Conservation (phyloP, 2,113 vertebrate species). For the Kryptolebias marmoratus region DNA sequence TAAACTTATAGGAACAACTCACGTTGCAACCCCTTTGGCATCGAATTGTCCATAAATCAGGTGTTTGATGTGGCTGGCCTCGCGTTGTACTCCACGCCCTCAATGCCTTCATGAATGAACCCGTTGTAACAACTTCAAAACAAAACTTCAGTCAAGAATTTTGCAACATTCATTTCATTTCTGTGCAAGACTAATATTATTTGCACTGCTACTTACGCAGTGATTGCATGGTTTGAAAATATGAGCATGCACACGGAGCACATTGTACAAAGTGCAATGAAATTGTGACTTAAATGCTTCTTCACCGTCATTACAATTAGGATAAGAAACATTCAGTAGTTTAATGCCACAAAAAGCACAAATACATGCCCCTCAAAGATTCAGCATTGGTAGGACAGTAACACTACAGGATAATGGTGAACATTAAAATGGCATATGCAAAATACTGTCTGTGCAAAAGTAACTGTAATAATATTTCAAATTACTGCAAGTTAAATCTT, state of each 20-base stretch:
- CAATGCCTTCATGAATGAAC: constrained; percentile 57
- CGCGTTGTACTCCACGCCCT: constrained; percentile 64
- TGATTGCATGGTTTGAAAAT: constrained; percentile 11
- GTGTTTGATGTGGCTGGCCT: constrained; percentile 66
- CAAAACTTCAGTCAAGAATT: constrained; percentile 52
- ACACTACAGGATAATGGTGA: too few species aligned
- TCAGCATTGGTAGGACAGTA: too few species aligned
- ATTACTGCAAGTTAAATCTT: too few species aligned
- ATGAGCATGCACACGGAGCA: background rate
- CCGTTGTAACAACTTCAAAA: constrained; percentile 49
- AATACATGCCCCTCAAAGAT: too few species aligned
- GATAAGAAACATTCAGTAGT: too few species aligned
- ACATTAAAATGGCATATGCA: too few species aligned
- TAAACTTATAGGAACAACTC: constrained; percentile 16
- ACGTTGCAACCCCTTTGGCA: constrained; percentile 23
- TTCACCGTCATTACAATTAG: too few species aligned
- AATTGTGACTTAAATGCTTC: too few species aligned
- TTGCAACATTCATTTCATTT: constrained; percentile 36
- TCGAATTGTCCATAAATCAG: constrained; percentile 59
- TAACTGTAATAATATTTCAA: too few species aligned
- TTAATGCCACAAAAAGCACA: too few species aligned
- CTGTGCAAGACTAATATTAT: constrained; percentile 29
- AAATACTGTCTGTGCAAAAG: too few species aligned
- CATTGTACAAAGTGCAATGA: too few species aligned
- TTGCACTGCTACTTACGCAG: constrained; percentile 2